These are phyloP conservation scores for Trypoxylus dichotomus DNA, from an alignment of 1,140 invertebrate genomes.

Conservation along the genomic window DNA sequence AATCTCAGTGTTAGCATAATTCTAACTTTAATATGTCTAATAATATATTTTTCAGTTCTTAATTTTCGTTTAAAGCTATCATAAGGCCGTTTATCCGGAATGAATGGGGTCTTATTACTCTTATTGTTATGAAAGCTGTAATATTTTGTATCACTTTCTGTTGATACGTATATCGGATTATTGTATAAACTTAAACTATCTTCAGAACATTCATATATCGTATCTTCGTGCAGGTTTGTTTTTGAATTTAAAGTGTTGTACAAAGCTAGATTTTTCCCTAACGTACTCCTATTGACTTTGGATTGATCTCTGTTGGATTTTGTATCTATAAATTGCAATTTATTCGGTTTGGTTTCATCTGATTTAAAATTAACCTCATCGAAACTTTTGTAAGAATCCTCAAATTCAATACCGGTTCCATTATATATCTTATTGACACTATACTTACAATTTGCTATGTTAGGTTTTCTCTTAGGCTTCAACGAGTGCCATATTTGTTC, in stretches of 20 bases:
- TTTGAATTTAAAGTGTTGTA: conserved; percentile 46
- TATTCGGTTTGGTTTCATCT: background rate
- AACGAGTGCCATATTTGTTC: conserved; percentile 34
- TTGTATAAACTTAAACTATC: conserved; percentile 46
- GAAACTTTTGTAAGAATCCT: conserved; percentile 10
- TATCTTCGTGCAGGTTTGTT: conserved; percentile 48
- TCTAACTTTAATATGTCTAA: conserved; percentile 49
- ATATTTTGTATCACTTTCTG: conserved; percentile 23
- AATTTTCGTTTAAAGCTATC: conserved; percentile 35
- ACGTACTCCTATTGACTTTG: conserved; percentile 29
- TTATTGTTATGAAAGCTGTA: conserved; percentile 40
- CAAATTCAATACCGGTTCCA: background rate
- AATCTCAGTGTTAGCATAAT: conserved; percentile 50
- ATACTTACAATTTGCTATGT: conserved; percentile 39
- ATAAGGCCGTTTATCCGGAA: conserved; percentile 29
- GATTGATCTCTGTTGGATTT: conserved; percentile 11
- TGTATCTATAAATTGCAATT: background rate
- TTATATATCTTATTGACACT: conserved; percentile 42
- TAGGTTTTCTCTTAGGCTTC: conserved; percentile 36
- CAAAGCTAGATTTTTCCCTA: conserved; percentile 44
- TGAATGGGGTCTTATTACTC: background rate
- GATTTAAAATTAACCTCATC: background rate
- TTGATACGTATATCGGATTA: conserved; percentile 47
- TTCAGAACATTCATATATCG: conserved; percentile 51
- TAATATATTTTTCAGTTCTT: conserved; percentile 50